Conservation (phyloP, 2,797 vertebrate genomes). For the Acanthopagrus latus region DNA sequence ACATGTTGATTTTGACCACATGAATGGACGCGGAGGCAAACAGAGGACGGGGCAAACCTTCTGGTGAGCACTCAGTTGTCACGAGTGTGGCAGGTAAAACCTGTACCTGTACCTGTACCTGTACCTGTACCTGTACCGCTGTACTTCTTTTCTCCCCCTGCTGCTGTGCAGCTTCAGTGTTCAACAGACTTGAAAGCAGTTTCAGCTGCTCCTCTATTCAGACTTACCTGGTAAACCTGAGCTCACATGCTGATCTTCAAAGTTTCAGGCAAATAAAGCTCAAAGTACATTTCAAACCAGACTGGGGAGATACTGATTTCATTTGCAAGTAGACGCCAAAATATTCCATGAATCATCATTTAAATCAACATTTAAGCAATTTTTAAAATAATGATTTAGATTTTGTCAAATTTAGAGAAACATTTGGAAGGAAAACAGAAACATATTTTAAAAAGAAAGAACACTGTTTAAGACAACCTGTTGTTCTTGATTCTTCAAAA, state of each 20-base stretch:
- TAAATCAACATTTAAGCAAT: no score
- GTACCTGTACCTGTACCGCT: no score
- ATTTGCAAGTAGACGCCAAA: not conserved
- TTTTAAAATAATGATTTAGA: not conserved
- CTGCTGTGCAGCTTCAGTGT: slow-evolving; percentile 7
- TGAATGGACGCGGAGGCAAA: slow-evolving; percentile 52
- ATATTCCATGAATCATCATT: not conserved
- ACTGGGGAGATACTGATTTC: not conserved
- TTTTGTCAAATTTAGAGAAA: not conserved
- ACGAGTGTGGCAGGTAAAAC: slow-evolving; percentile 42
- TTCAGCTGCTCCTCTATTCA: slow-evolving; percentile 5
- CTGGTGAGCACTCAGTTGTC: slow-evolving; percentile 62
- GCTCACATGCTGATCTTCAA: not conserved
- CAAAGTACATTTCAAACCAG: not conserved
- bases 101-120: no score
- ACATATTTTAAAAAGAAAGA: not conserved
- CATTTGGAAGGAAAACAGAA: not conserved
- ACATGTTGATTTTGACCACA: slow-evolving; percentile 46
- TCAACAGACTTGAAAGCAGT: slow-evolving; percentile 20
- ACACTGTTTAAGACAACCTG: not conserved
- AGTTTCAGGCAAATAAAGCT: not conserved
- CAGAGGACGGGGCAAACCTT: slow-evolving; percentile 52
- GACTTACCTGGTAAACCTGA: not conserved
- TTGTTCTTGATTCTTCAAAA: not conserved
- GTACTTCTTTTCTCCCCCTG: not conserved